Conservation (phyloP, 2,888 invertebrate species). For the Erpobdella octoculata region DNA sequence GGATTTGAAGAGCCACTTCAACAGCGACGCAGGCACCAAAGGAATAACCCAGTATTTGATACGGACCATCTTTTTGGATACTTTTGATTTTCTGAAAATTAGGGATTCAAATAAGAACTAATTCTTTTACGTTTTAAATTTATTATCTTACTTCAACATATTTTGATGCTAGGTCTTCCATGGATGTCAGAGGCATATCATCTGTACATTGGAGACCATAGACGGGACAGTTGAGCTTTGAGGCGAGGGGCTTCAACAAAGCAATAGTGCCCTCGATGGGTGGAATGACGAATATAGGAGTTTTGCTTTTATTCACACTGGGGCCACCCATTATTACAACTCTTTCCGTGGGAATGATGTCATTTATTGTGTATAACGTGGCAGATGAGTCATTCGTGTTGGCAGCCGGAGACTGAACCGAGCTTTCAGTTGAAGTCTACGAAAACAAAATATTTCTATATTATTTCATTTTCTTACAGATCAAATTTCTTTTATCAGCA, state of each 20-base stretch:
- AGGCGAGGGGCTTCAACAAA: slow-evolving; percentile 66
- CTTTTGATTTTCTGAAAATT: slow-evolving; percentile 9
- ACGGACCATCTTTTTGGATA: slow-evolving; percentile 70
- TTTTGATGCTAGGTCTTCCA: slow-evolving; percentile 63
- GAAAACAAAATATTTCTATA: not conserved
- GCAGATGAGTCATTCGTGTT: not conserved
- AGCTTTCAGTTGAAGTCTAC: not conserved
- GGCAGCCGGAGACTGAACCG: not conserved
- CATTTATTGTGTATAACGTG: slow-evolving; percentile 38
- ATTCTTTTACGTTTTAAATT: not conserved
- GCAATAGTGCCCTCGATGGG: slow-evolving; percentile 56
- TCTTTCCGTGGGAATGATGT: slow-evolving; percentile 67
- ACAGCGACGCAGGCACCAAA: slow-evolving; percentile 89
- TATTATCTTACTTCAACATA: slow-evolving; percentile 49
- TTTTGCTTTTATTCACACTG: slow-evolving; percentile 13
- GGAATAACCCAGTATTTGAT: slow-evolving; percentile 84
- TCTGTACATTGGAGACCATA: slow-evolving; percentile 82
- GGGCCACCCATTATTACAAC: slow-evolving; percentile 57
- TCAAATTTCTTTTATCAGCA: not conserved
- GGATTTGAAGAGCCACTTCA: slow-evolving; percentile 79
- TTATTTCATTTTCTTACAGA: not conserved
- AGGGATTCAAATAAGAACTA: no score
- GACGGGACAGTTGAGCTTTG: slow-evolving; percentile 66
- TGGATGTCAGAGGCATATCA: slow-evolving; percentile 66
- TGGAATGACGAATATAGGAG: slow-evolving; percentile 48